phyloP scores from a whole-genome alignment of 92 coral and sea anemone genomes.

The Heliopora coerulea region DNA sequence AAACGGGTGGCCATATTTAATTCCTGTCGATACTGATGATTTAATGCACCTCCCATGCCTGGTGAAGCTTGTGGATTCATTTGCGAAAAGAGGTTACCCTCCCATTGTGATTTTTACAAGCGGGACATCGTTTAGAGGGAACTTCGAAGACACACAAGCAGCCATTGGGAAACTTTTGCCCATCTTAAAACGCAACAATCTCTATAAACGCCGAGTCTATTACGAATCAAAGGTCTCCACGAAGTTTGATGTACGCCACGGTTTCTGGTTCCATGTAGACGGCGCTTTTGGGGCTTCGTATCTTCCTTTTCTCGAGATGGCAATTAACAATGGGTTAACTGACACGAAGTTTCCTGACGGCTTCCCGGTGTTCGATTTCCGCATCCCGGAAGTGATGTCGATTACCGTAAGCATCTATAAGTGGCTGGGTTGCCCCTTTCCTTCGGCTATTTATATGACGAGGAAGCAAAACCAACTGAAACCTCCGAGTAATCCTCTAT shows the following conservation, averaged over 20 bases:
- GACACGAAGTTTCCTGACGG: background rate
- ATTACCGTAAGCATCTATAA: slow-evolving; percentile 15
- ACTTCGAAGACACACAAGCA: background rate
- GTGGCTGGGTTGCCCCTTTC: slow-evolving; percentile 22
- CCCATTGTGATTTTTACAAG: background rate
- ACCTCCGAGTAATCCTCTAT: background rate
- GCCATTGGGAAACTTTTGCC: background rate
- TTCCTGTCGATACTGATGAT: background rate
- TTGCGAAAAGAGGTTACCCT: background rate
- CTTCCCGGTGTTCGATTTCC: too few relatives aligned
- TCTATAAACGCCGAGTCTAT: background rate
- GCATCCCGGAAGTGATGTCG: slow-evolving; percentile 25
- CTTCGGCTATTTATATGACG: background rate
- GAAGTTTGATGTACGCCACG: slow-evolving; percentile 8
- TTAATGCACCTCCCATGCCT: background rate
- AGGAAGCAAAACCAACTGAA: slow-evolving; percentile 7
- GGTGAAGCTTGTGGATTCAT: background rate
- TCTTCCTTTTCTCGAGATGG: slow-evolving; percentile 19
- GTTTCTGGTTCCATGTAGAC: slow-evolving; percentile 32
- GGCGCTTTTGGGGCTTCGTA: slow-evolving; percentile 7
- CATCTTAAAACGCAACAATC: background rate
- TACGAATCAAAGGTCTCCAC: background rate
- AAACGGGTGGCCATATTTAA: background rate
- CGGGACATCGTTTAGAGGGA: background rate
- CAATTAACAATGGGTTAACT: slow-evolving; percentile 10